These are phyloP conservation scores for Orthonychiurus folsomi DNA, from an alignment of 2,888 invertebrate species.

Conservation along the genomic window DNA sequence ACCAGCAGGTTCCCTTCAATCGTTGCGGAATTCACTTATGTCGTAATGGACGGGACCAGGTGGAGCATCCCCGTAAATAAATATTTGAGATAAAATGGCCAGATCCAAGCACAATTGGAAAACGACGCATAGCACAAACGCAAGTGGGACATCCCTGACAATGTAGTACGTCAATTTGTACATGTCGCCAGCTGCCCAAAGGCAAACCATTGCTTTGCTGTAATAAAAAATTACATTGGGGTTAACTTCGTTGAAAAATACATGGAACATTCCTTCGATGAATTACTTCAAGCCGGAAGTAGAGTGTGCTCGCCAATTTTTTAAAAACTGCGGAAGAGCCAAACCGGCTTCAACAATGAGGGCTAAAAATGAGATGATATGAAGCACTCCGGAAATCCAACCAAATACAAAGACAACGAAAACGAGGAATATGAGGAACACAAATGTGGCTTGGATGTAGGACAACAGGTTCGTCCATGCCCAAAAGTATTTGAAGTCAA, in stretches of 20 bases:
- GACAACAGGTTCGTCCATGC: constrained; percentile 27
- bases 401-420: constrained; percentile 13
- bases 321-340: constrained; percentile 22
- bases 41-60: background rate
- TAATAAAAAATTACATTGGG: background rate
- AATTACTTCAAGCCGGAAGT: constrained; percentile 28
- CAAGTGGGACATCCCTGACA: constrained; percentile 2
- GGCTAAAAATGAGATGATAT: constrained; percentile 21
- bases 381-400: constrained; percentile 11
- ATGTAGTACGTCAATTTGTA: constrained; percentile 13
- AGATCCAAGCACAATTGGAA: constrained; percentile 12
- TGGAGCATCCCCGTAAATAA: constrained; percentile 16
- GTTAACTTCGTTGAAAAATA: too few relatives aligned
- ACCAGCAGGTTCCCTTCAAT: too few relatives aligned
- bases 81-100: constrained; percentile 12
- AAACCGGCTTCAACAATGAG: constrained; percentile 21
- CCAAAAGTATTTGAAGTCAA: constrained; percentile 24
- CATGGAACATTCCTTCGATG: too few relatives aligned
- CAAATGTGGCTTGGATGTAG: constrained; percentile 23
- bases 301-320: constrained; percentile 19
- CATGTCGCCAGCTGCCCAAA: constrained; percentile 14
- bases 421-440: constrained; percentile 9
- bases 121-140: constrained; percentile 8
- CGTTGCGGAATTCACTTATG: too few relatives aligned
- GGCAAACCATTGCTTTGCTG: constrained; percentile 15